Evolutionary conservation across 1,140 invertebrate species (phyloP).

Genomic region (Acromyrmex heyeri): DNA sequence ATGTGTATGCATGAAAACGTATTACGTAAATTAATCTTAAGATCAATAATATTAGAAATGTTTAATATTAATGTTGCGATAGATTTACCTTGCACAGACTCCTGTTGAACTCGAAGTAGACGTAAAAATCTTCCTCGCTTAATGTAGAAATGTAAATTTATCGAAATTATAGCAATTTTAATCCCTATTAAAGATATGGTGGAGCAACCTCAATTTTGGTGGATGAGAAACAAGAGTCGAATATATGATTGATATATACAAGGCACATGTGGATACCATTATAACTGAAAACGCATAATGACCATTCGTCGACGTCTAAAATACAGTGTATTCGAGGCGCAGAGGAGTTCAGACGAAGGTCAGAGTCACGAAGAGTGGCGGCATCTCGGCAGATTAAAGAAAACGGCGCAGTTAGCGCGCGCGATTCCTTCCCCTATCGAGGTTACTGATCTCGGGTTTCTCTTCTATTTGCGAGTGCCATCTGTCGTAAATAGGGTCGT

Average conservation of each 20-base stretch:
- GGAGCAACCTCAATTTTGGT: not conserved
- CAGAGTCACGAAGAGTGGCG: conserved; percentile 67
- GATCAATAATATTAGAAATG: not conserved
- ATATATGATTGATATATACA: conserved; percentile 15
- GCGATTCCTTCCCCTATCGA: conserved; percentile 81
- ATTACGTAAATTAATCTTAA: not conserved
- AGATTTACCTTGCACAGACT: not conserved
- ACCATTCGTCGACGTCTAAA: conserved; percentile 14
- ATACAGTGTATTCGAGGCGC: conserved; percentile 13
- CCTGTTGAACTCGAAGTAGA: not conserved
- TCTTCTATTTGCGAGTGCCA: conserved; percentile 82
- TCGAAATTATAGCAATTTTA: conserved; percentile 11
- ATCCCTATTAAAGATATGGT: not conserved
- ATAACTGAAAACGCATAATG: conserved; percentile 38
- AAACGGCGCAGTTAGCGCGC: conserved; percentile 74
- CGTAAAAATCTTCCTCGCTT: not conserved
- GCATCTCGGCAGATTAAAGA: conserved; percentile 74
- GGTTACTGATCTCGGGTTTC: conserved; percentile 83
- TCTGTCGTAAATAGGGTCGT: conserved; percentile 79
- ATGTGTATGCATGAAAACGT: not conserved
- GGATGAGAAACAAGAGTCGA: not conserved
- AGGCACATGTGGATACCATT: conserved; percentile 2
- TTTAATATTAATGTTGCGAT: not conserved
- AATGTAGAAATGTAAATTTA: conserved; percentile 10
- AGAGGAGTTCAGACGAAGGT: conserved; percentile 12